These are phyloP conservation scores for Mizuhopecten yessoensis DNA, from an alignment of 1,140 invertebrate genomes.

Conservation along the genomic window DNA sequence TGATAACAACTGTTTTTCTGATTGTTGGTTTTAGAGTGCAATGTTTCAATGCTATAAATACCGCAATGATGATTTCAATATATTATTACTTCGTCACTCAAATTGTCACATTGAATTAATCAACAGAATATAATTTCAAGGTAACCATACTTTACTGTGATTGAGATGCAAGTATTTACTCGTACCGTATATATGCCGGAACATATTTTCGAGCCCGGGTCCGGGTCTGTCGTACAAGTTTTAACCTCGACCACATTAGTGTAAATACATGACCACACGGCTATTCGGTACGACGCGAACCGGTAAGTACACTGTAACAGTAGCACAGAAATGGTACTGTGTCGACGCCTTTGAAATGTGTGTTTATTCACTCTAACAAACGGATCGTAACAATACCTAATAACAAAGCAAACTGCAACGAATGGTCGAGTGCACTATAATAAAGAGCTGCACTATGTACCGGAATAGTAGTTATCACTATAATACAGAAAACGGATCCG, in stretches of 20 bases:
- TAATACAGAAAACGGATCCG: neutral
- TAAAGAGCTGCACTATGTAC: neutral
- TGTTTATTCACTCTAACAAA: neutral
- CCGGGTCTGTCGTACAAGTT: conserved; percentile 69
- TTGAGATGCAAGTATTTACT: too few species aligned
- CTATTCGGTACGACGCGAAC: neutral
- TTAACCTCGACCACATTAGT: conserved; percentile 66
- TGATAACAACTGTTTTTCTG: too few species aligned
- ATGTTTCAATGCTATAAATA: too few species aligned
- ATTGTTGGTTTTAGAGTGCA: too few species aligned
- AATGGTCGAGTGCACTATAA: too few species aligned
- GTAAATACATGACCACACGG: neutral
- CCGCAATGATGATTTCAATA: too few species aligned
- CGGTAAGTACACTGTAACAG: neutral
- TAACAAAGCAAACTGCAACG: neutral
- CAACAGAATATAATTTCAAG: too few species aligned
- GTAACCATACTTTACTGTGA: too few species aligned
- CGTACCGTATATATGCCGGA: too few species aligned
- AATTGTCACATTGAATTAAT: too few species aligned
- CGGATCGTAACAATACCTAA: neutral
- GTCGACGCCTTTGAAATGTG: neutral
- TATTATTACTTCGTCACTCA: too few species aligned
- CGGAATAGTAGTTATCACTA: neutral
- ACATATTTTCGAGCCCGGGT: conserved; percentile 59
- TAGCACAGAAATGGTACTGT: neutral